phyloP scores from a whole-genome alignment of 1,140 invertebrate species.

The Cydia pomonella region DNA sequence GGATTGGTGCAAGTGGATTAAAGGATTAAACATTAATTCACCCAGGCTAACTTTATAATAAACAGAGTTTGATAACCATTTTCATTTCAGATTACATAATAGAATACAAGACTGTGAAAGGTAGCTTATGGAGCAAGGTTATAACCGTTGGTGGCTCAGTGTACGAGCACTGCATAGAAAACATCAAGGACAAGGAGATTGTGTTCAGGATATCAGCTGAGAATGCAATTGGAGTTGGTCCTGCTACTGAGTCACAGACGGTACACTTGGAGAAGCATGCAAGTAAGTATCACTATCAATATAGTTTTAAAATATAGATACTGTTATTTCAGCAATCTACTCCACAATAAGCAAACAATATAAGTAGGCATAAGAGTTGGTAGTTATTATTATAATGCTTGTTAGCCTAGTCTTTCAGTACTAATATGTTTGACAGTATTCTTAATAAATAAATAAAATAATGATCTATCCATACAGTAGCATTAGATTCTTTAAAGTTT shows the following conservation, averaged over 20 bases:
- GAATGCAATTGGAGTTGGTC: conserved; percentile 92
- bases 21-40: conserved; percentile 1
- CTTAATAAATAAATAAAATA: no score
- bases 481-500: no score
- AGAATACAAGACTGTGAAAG: conserved; percentile 89
- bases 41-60: not conserved
- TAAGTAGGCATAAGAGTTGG: no score
- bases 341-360: no score
- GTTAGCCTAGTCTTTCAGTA: no score
- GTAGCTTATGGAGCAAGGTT: conserved; percentile 94
- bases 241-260: conserved; percentile 88
- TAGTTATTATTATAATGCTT: no score
- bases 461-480: no score
- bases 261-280: conserved; percentile 96
- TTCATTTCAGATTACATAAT: conserved; percentile 90
- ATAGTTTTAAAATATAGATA: not conserved
- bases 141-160: conserved; percentile 90
- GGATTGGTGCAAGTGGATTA: no score
- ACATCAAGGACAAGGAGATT: conserved; percentile 94
- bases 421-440: no score
- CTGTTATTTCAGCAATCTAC: no score
- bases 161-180: conserved; percentile 89
- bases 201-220: conserved; percentile 95
- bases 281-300: conserved; percentile 84
- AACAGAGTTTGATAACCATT: not conserved